Evolutionary conservation across 1,140 invertebrate genomes (phyloP), one percentile per base, ranked within the genome.

Genomic region (Drosophila pruinosa): DNA sequence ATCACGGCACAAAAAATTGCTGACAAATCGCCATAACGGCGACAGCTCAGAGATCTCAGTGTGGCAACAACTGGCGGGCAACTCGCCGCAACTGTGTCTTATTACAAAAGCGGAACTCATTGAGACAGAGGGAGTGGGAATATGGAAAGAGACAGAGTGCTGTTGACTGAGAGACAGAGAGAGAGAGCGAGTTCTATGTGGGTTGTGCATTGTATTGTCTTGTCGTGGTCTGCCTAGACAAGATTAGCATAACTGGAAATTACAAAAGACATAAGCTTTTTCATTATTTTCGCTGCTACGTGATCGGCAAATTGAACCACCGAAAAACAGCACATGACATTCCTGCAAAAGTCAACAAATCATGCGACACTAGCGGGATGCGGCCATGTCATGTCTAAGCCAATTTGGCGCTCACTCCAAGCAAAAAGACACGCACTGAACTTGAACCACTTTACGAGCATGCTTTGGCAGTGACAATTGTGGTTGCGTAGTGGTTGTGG

Each of bases 11-110:
- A 38, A 58, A 67, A 69, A 63, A 54, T 47, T 75, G 82, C 81
- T 86, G 81, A 86, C 81, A 86, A 86, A 86, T 86, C 58, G 76
- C 71, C 73, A 86, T 78, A 86, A 86, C 81, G 74, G 69, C 47
- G 26, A 50, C 47, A 31, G 22, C 8, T 10, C 4, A 8, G 48
- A 52, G 43, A 43, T 63, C 45, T 50, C 14, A n/a, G n/a, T 68
- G 45, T 8, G 57, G 62, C 63, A 69, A 72, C 34, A 61, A 67
- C 48, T 72, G 19, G 22, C 63, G 48, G 21, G 69, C 34, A 61
- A 67, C 48, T 72, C 14, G 22, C 63, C 39, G 21, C 41, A 45
- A n/a, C 41, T 31, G 14, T 48, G 58, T 67, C 62, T 74, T 88
- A 63, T 82, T 72, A 78, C 82, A 78, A 88, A 88, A 88, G 81